Base-by-base conservation (phyloP, 1,140 invertebrate genomes). In the Caenorhabditis latens region DNA sequence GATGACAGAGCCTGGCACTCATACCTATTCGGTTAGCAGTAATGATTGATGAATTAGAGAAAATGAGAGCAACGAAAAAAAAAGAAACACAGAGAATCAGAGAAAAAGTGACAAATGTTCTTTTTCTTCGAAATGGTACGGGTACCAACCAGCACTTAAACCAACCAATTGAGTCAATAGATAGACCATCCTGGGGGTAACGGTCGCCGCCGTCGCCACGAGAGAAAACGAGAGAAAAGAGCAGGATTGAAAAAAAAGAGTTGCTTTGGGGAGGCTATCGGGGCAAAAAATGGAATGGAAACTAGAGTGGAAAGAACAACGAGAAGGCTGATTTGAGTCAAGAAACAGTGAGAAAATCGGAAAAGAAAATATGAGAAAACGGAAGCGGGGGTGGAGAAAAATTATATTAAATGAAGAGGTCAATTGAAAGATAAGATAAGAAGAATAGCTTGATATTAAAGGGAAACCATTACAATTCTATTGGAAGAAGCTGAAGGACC, bases 101-200 rank as follows among this genome's bases (percentile, higher is more conserved):
- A 79, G 71, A 48, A 50, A n/a, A 67, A 46, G 19, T n/a, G 65
- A 71, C 40, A 71, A 71, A 32, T 8, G 46, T 46, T 71, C 11
- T 53, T 53, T 14, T 16, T 53, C 50, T 53, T 19, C 46, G 42
- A n/a, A 32, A 79, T 79, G 71, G 71, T 79, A 79, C 71, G 46
- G 43, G 71, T 79, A 79, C 71, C 71, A 50, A 48, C 71, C 71
- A 14, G 71, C 46, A 79, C 71, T 79, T n/a, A 79, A 48, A 50
- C 46, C 46, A 46, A 50, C 43, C 46, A 40, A 24, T 79, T 79
- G 71, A 79, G 71, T 79, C 71, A 79, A 79, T 79, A 79, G 40
- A 71, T n/a, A 46, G 16, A 19, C 40, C 65, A 43, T 71, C 65
- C 65, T 46, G 65, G 65, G 65, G 65, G 61, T 63, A 63, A 32